Base-by-base conservation (phyloP, 2,888 invertebrate genomes). In the Pachliopta kotzebuea region DNA sequence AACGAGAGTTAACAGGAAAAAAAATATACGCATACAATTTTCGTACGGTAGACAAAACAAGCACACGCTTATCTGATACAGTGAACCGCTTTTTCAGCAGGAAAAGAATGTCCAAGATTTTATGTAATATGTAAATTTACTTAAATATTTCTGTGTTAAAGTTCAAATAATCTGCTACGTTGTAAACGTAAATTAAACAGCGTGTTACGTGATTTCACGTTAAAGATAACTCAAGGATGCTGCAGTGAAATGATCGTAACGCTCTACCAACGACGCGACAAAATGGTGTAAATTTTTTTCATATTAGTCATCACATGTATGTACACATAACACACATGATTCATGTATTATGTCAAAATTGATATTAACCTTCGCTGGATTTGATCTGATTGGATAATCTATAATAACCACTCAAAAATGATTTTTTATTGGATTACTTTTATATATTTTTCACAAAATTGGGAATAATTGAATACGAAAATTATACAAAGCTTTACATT, bases 271-370 rank as follows among this genome's bases (percentile, higher is more conserved):
- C 69, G 70, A 65, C 59, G 65, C 66, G 62, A 61, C 67, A 60
- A 69, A 71, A 71, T 53, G 18, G 66, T 67, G 66, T 69, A 68
- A 70, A 73, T 78, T 75, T 76, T 77, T 84, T 71, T 72, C 68
- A 76, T 70, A 67, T 87, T 85, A 88, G 84, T 89, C 88, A 87
- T 71, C 67, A 18, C 45, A 45, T n/a, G 59, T 42, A 63, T 63
- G 69, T 70, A 37, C 77, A 81, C 83, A 83, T 74, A 82, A 81
- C 73, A 80, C 70, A 71, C 70, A 71, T 90, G 90, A 90, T 73
- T 90, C 89, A 90, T 76, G 69, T 72, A 69, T 83, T 84, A 85
- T 85, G 78, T 87, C 84, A 88, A 84, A 79, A 26, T 20, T 52
- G 42, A 53, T 45, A 80, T 78, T 80, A 76, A 52, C 7, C 21